Evolutionary conservation across 2,888 invertebrate species (phyloP), one percentile per base, ranked within the genome.

Genomic region (Brachypterus glaber): DNA sequence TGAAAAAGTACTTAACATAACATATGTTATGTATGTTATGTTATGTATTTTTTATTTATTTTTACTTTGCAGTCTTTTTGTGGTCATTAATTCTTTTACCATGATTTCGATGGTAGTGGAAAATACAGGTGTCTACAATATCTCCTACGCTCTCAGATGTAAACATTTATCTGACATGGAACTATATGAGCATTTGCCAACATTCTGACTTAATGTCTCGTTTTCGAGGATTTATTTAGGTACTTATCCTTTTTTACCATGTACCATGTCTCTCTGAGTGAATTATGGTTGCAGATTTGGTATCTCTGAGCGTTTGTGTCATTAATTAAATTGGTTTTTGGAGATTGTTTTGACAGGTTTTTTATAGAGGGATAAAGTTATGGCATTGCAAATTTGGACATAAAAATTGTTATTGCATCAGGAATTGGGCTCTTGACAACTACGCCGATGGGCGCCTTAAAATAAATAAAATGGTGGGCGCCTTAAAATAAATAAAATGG

Each of bases 51-150:
- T n/a, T n/a, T n/a, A n/a, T n/a, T n/a, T n/a, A n/a, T n/a, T n/a
- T n/a, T n/a, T n/a, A n/a, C n/a, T n/a, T n/a, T n/a, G n/a, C n/a
- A n/a, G n/a, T n/a, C n/a, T n/a, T n/a, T n/a, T n/a, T n/a, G n/a
- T n/a, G n/a, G n/a, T n/a, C n/a, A n/a, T n/a, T n/a, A n/a, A n/a
- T n/a, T n/a, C n/a, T n/a, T n/a, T n/a, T n/a, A n/a, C n/a, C n/a
- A n/a, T n/a, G n/a, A n/a, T n/a, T n/a, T n/a, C n/a, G n/a, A n/a
- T 21, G 17, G 48, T 48, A 47, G 48, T 45, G 51, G 51, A 50
- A 53, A 50, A 52, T 48, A 50, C 55, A 55, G 55, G 53, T 55
- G 55, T 55, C 49, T 50, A 43, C n/a, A 42, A 46, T 47, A 39
- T 44, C 52, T 34, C 52, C 55, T 45, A 53, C 53, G 46, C 47